Percentiles rank a stretch among this genome's conserved stretches.
These are phyloP conservation scores for Sisyra nigra DNA, from an alignment of 2,888 invertebrate species.

Conservation along the genomic window DNA sequence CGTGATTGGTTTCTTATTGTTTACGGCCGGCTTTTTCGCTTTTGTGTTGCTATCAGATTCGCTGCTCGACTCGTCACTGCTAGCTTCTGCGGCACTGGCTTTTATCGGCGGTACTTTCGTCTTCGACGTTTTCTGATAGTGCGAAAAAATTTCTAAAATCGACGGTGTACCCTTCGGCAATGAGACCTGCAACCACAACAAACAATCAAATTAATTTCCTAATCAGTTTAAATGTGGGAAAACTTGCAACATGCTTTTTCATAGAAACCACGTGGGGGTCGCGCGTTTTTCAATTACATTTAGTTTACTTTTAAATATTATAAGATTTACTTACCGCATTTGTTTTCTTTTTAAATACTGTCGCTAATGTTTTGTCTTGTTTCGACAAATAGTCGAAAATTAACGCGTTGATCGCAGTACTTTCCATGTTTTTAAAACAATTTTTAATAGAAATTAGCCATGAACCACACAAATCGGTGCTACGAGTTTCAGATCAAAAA, in stretches of 20 bases:
- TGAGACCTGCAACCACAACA: slow-evolving; percentile 34
- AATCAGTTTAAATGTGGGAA: neutral
- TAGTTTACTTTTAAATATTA: slow-evolving; percentile 1
- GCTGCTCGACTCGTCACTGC: slow-evolving; percentile 14
- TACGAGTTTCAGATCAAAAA: too few species aligned
- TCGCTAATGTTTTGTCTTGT: slow-evolving; percentile 47
- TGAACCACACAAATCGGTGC: too few species aligned
- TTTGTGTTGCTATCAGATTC: slow-evolving; percentile 14
- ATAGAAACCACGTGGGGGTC: slow-evolving; percentile 13
- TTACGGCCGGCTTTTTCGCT: slow-evolving; percentile 19
- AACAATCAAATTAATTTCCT: slow-evolving; percentile 6
- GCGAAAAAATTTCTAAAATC: slow-evolving; percentile 40
- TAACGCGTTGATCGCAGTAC: slow-evolving; percentile 33
- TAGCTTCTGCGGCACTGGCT: slow-evolving; percentile 19
- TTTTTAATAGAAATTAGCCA: too few species aligned
- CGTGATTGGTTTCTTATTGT: slow-evolving; percentile 16
- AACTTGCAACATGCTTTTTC: slow-evolving; percentile 3
- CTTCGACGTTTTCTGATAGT: slow-evolving; percentile 33
- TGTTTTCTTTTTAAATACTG: slow-evolving; percentile 50
- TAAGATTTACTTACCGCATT: slow-evolving; percentile 48
- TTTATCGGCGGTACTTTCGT: slow-evolving; percentile 29
- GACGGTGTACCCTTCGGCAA: slow-evolving; percentile 47
- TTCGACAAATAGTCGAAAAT: slow-evolving; percentile 47
- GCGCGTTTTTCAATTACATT: neutral
- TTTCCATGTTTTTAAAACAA: slow-evolving; percentile 19